Conservation (phyloP, 2,888 invertebrate species). For the Helicoverpa assulta region DNA sequence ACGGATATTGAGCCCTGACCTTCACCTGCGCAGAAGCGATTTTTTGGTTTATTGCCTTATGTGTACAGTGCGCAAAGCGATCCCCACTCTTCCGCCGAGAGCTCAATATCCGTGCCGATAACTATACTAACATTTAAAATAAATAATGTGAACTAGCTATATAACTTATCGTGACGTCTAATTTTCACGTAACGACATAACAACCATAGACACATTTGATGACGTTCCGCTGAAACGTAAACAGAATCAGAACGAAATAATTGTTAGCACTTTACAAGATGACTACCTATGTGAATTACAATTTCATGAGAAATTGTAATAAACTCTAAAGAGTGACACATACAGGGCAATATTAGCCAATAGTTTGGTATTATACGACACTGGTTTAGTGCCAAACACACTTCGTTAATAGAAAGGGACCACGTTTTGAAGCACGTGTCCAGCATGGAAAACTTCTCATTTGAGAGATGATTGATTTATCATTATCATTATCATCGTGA, state of each 20-base stretch:
- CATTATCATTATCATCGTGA: no score
- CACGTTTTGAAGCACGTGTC: constrained; percentile 43
- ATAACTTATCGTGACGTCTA: background rate
- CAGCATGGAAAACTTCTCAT: constrained; percentile 34
- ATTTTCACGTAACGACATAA: constrained; percentile 7
- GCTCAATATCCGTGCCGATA: no score
- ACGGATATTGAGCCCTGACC: no score
- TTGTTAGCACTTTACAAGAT: constrained; percentile 28
- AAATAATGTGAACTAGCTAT: background rate
- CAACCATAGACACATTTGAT: constrained; percentile 19
- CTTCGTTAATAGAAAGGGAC: constrained; percentile 23
- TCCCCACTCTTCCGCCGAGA: no score
- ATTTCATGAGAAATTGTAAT: constrained; percentile 20
- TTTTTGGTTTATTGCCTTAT: no score
- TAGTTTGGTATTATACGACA: constrained; percentile 22
- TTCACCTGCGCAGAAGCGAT: no score
- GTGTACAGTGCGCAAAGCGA: no score
- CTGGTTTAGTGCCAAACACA: constrained; percentile 41
- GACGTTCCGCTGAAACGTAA: constrained; percentile 10
- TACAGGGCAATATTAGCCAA: constrained; percentile 35
- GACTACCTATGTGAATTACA: constrained; percentile 32
- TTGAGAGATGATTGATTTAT: constrained; percentile 32
- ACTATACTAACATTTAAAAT: background rate
- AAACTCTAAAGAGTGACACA: constrained; percentile 35
- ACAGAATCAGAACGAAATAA: constrained; percentile 29